Evolutionary conservation across 2,888 invertebrate genomes (phyloP), one percentile per base, ranked within the genome.

Genomic region (Drosophila monieri): DNA sequence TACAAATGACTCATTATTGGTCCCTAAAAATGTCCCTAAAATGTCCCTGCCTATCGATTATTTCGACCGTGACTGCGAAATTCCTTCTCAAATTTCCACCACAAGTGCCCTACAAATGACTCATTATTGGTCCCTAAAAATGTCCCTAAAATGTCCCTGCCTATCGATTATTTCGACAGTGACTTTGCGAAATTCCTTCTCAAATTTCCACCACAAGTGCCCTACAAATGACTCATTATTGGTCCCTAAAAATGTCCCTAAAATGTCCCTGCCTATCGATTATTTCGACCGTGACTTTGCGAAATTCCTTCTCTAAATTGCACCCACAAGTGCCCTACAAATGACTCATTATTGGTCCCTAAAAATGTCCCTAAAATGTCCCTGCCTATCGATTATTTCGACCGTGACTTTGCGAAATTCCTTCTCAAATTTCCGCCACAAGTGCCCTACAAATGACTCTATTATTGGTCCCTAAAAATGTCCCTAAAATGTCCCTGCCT

Each of bases 21-120:
- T 1, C 39, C 5, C 8, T 21, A 21, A 21, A 18, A 10, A 27
- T 2, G 4, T 21, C 2, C 21, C 41, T 18, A 10, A 41, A 5
- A 12, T 43, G 10, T 18, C 15, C 18, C 21, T 43, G 12, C 41
- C 30, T 10, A 21, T 41, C 14, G 12, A 41, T 67, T 80, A 71
- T 73, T 73, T 51, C 49, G 61, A 65, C 61, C 77, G 35, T 51
- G 66, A 73, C 73, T 81, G 85, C n/a, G 60, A 61, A 57, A 61
- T 61, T 32, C 60, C 57, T 46, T 30, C 3, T 68, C 73, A 74
- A 41, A 41, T 30, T 56, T 53, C 78, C 69, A 58, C 76, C n/a
- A 66, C n/a, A 46, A 23, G 35, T 21, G 18, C 12, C 21, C 18
- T 12, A 12, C 1, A 12, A 12, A 41, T 41, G 41, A 41, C 10